Evolutionary conservation across 2,797 vertebrate species (phyloP).

Genomic region (Cyprinodon diabolis): DNA sequence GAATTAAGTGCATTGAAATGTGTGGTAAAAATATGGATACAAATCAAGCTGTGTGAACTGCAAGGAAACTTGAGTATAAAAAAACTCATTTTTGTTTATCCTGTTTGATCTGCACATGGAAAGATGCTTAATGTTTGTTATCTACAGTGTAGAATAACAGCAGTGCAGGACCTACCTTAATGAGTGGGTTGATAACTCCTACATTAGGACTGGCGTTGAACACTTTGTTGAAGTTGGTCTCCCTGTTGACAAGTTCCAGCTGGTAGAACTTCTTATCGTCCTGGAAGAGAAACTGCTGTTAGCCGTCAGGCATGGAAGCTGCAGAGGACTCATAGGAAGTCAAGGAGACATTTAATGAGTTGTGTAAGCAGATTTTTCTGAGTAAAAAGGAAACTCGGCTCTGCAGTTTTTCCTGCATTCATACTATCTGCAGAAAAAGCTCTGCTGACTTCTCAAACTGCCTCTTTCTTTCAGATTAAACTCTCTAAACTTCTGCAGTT

Average conservation of each 20-base stretch:
- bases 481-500: slow-evolving; percentile 7
- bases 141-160: slow-evolving; percentile 39
- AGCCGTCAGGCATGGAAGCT: slow-evolving; percentile 24
- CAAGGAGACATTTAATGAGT: slow-evolving; percentile 20
- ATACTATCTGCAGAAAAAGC: slow-evolving; percentile 10
- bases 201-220: slow-evolving; percentile 98
- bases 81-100: slow-evolving; percentile 1
- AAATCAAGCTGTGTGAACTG: neutral
- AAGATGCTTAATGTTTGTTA: slow-evolving; percentile 48
- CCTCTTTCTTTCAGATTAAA: neutral
- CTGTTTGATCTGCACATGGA: slow-evolving; percentile 20
- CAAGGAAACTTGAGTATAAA: neutral
- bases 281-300: slow-evolving; percentile 73
- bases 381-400: neutral
- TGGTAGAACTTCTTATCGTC: slow-evolving; percentile 99
- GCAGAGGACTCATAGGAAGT: slow-evolving; percentile 5
- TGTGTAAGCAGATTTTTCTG: slow-evolving; percentile 1
- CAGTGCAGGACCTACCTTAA: slow-evolving; percentile 84
- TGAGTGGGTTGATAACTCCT: slow-evolving; percentile 98
- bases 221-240: slow-evolving; percentile 99
- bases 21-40: neutral
- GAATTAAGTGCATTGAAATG: neutral
- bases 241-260: slow-evolving; percentile 97
- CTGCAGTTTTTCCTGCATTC: slow-evolving; percentile 14
- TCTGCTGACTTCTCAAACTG: neutral